Base-by-base conservation (phyloP, 2,888 invertebrate genomes). In the Folsomia candida region DNA sequence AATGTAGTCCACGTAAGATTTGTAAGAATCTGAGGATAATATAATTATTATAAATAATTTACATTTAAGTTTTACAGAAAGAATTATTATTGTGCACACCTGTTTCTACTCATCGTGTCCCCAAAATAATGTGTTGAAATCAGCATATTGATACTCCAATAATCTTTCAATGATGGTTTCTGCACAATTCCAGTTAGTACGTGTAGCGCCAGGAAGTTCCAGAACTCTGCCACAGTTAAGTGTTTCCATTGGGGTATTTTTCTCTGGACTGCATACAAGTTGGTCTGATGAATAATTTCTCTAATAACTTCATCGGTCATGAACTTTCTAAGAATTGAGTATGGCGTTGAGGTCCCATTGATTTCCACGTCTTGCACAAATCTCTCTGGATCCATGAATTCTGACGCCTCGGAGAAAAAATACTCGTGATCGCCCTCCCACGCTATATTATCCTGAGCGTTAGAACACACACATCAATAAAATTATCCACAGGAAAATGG, bases 161-260 rank as follows among this genome's bases (percentile, higher is more conserved):
- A 73, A 22, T 66, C 65, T 18, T 65, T 66, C 9, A 72, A 51
- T 1, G 63, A 2, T 1, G 69, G 68, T 58, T 75, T 76, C n/a
- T 70, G 51, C 1, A 59, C 28, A 1, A 75, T 18, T 28, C 73
- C 74, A 68, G 70, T 76, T 4, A 66, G 28, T 4, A 75, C 2
- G 18, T 59, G 57, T 1, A 76, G 1, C 9, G 58, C 72, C 2
- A 72, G 4, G 37, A 74, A 76, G 51, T 27, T 11, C 71, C 69
- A 74, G 18, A 75, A 58, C n/a, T 76, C 76, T 0, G 14, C 18
- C 0, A 26, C 20, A 20, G 18, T 24, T 0, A 69, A 20, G 1
- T 22, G 11, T 6, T 47, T 25, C 69, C 72, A 72, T 9, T 47
- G 9, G 9, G 9, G 9, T 18, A 47, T 47, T 47, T 37, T 47